Percentiles rank a stretch among this genome's conserved stretches.
phyloP scores from a whole-genome alignment of 2,888 invertebrate species.

The Clepsis dumicolana region DNA sequence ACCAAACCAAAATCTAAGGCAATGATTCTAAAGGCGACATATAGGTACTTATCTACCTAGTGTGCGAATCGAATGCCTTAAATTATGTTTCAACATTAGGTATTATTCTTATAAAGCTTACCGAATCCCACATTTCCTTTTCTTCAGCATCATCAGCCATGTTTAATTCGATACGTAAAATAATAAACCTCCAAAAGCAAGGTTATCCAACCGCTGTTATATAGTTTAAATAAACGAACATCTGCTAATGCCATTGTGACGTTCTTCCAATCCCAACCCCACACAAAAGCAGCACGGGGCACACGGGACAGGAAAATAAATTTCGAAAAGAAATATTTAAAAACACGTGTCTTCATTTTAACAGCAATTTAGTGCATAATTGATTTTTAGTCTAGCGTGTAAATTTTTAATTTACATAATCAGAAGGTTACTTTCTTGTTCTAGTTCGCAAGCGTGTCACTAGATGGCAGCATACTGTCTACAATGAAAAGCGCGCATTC shows the following conservation, averaged over 20 bases:
- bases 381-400: background rate
- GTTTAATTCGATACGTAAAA: background rate
- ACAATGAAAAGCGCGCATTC: conserved; percentile 68
- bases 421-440: background rate
- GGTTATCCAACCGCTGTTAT: background rate
- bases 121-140: conserved; percentile 15
- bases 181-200: background rate
- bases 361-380: background rate
- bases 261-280: background rate
- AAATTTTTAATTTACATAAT: background rate
- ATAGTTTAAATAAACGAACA: background rate
- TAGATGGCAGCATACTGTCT: conserved; percentile 65
- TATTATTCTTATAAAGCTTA: conserved; percentile 9
- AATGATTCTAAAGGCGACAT: too few relatives aligned
- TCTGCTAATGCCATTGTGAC: conserved; percentile 4
- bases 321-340: background rate
- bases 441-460: conserved; percentile 21
- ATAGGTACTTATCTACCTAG: too few relatives aligned
- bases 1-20: too few relatives aligned
- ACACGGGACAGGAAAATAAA: background rate
- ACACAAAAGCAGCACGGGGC: background rate
- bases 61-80: too few relatives aligned
- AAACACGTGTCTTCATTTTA: background rate
- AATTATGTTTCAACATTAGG: background rate
- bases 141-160: background rate